Evolutionary conservation across 1,140 invertebrate species (phyloP).

Genomic region (Panagrolaimus sp.): DNA sequence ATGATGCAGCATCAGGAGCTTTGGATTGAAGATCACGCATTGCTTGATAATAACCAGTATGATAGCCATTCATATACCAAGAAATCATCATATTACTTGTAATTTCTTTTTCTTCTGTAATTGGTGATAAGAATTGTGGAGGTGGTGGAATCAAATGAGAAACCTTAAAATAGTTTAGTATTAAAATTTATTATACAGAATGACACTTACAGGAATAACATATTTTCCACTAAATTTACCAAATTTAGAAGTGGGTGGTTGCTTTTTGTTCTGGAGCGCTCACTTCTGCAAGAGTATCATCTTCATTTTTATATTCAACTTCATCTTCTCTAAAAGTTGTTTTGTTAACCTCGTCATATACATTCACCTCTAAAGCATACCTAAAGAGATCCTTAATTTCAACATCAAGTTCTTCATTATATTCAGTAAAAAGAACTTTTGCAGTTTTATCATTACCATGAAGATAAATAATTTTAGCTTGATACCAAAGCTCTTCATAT

Average conservation of each 20-base stretch:
- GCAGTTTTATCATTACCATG: neutral
- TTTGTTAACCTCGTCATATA: too few relatives aligned
- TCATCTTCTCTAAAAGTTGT: neutral
- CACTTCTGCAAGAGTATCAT: neutral
- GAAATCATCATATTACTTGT: conserved; percentile 79
- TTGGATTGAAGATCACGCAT: conserved; percentile 11
- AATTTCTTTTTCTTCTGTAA: conserved; percentile 65
- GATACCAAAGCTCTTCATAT: neutral
- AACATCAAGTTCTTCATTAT: neutral
- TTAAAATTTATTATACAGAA: too few relatives aligned
- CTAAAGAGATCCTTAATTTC: neutral
- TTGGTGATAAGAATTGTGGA: conserved; percentile 55
- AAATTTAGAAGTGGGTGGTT: neutral
- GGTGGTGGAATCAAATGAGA: conserved; percentile 62
- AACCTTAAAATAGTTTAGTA: too few relatives aligned
- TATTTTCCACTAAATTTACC: neutral
- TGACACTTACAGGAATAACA: neutral
- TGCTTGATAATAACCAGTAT: conserved; percentile 72
- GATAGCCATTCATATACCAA: conserved; percentile 85
- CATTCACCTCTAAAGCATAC: neutral
- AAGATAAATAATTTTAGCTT: neutral
- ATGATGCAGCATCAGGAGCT: neutral
- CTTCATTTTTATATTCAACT: conserved; percentile 1
- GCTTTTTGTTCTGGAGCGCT: neutral
- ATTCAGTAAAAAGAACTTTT: conserved; percentile 27